phyloP scores from a whole-genome alignment of 2,888 invertebrate genomes.

The Willowsia nigromaculata region DNA sequence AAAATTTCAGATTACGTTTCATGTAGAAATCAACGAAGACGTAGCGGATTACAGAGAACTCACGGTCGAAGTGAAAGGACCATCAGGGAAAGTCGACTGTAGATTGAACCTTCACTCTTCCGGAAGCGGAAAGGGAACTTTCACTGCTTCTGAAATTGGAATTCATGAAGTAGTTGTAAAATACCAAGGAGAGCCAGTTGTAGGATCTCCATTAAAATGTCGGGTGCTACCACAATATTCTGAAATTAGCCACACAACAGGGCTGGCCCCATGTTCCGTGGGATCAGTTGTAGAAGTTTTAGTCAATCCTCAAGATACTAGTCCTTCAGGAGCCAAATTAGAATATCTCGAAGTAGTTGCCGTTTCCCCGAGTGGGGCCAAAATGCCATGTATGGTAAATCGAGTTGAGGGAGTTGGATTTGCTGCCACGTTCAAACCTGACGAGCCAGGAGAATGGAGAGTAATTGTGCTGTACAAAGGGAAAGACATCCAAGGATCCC shows the following conservation, averaged over 20 bases:
- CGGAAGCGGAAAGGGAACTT: constrained; percentile 86
- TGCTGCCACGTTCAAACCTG: constrained; percentile 97
- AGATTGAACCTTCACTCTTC: constrained; percentile 82
- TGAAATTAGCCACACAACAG: constrained; percentile 87
- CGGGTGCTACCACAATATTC: constrained; percentile 92
- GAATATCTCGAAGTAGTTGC: constrained; percentile 96
- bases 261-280: constrained; percentile 96
- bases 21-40: constrained; percentile 81
- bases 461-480: constrained; percentile 97
- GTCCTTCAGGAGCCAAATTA: constrained; percentile 82
- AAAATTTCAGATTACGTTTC: constrained; percentile 79
- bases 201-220: constrained; percentile 87
- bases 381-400: constrained; percentile 88
- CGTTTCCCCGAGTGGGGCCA: constrained; percentile 92
- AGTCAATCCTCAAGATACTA: constrained; percentile 81
- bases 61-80: constrained; percentile 88
- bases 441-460: constrained; percentile 98
- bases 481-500: constrained; percentile 96
- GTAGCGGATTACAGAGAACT: constrained; percentile 88
- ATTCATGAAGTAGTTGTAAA: constrained; percentile 87
- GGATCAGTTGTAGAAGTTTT: constrained; percentile 97
- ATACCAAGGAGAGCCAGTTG: constrained; percentile 83
- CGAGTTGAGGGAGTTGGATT: constrained; percentile 91
- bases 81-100: constrained; percentile 85
- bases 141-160: constrained; percentile 93